These are phyloP conservation scores for Ictalurus furcatus DNA, from an alignment of 2,113 vertebrate genomes.

Conservation along the genomic window DNA sequence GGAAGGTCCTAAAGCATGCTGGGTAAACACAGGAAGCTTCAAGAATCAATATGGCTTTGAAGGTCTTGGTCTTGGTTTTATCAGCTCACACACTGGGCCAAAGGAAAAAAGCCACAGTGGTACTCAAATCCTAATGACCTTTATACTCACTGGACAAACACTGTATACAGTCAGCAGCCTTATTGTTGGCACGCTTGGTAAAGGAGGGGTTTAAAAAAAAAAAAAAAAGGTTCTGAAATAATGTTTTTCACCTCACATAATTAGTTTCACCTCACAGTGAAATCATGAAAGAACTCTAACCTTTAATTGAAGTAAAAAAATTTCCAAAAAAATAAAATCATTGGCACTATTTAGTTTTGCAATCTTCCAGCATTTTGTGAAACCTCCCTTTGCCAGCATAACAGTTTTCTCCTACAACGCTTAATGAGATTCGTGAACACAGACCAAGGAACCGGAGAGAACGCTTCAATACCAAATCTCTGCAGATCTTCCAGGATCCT, in stretches of 20 bases:
- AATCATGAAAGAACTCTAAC: background rate
- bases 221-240: background rate
- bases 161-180: background rate
- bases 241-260: background rate
- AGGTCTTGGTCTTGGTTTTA: slow-evolving; percentile 10
- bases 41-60: slow-evolving; percentile 34
- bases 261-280: background rate
- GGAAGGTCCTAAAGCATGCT: slow-evolving; percentile 24
- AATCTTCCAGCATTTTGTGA: background rate
- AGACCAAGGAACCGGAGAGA: background rate
- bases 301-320: background rate
- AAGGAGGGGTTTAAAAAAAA: background rate
- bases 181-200: background rate
- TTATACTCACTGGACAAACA: background rate
- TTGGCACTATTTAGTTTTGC: background rate
- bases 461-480: background rate
- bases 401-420: background rate
- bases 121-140: background rate
- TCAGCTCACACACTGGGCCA: slow-evolving; percentile 12
- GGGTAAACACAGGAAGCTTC: slow-evolving; percentile 25
- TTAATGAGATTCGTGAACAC: background rate
- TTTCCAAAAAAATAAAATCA: background rate
- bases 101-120: background rate
- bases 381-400: background rate
- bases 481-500: background rate